Evolutionary conservation across 1,140 invertebrate species (phyloP), one percentile per base, ranked within the genome.

Genomic region (Trichonephila clavipes): DNA sequence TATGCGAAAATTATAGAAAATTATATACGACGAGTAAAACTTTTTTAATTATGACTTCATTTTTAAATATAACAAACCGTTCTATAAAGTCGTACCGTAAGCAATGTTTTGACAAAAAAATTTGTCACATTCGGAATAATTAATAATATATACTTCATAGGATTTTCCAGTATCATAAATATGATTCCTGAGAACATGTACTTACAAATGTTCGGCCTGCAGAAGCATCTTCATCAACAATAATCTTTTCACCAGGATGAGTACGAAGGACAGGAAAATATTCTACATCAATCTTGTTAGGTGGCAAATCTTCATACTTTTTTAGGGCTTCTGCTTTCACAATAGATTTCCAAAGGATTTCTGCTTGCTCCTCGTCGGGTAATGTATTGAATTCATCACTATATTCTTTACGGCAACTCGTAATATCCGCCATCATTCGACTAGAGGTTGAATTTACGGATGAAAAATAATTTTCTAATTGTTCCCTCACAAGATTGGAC

Each of bases 261-360:
- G 96, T 95, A 3, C 94, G 88, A 62, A 94, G 85, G 21, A 94
- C 89, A 14, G 94, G 94, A 91, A 94, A 94, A 64, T 81, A 94
- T 95, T 95, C 28, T 96, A 94, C 87, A 96, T 96, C 12, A 96
- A 96, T 95, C 96, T 96, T 95, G 94, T 94, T 81, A 95, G 95
- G 95, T 51, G 96, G 95, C 28, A 96, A 93, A 93, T 95, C 86
- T 61, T 96, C 96, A 95, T 98, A 98, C 94, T 97, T 97, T 5
- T 97, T 95, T 6, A 96, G 96, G 83, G 97, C 96, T 95, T 97
- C 97, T 4, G 97, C 97, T 95, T 97, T 97, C 66, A 98, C 97
- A 91, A 98, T 97, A 1, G 97, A 97, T 95, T 98, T 97, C 95
- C 97, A 97, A 19, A 98, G 96, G 61, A 97, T 97, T 96, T 98